Evolutionary conservation across 2,888 invertebrate species (phyloP), one percentile per base, ranked within the genome.

Genomic region (Trachelus troglodyta): DNA sequence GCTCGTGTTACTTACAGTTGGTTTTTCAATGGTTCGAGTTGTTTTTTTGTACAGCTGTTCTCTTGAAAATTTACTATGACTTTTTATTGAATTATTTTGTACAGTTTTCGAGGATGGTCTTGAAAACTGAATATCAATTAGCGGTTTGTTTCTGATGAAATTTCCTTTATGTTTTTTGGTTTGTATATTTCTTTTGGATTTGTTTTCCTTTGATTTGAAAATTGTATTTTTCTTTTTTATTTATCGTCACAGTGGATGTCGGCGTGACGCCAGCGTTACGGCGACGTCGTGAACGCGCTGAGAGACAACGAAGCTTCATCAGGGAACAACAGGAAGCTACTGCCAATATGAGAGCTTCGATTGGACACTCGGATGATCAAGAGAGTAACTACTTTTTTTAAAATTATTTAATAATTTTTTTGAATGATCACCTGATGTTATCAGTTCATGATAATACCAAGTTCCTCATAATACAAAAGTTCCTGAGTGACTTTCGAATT

Each of bases 301-400:
- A 97, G 85, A 93, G 97, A 81, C 97, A 97, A 89, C 95, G 96
- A 77, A 96, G 96, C 88, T 96, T 97, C 88, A 95, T 97, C 87
- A 94, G 95, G 87, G 97, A 97, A 87, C 97, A 96, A 89, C 94
- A 96, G 89, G 96, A 96, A 92, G 94, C 94, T 80, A 93, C 92
- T 76, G 93, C 92, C 82, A 92, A 92, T 81, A 92, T 93, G 87
- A 92, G 92, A 85, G 92, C 92, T 76, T 91, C 92, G 73, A 85
- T 89, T 81, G 88, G 89, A 75, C 88, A 89, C 79, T 83, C 89
- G 87, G 88, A 90, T 83, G 87, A 90, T 82, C 88, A 90, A 79
- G 89, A 91, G 86, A 89, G 91, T 91, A 79, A 81, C 79, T 81
- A 79, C 75, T 73, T 73, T 31, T 23, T 69, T 77, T 15, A 0